Conservation (phyloP, 1,140 invertebrate species). For the Pectinophora gossypiella region DNA sequence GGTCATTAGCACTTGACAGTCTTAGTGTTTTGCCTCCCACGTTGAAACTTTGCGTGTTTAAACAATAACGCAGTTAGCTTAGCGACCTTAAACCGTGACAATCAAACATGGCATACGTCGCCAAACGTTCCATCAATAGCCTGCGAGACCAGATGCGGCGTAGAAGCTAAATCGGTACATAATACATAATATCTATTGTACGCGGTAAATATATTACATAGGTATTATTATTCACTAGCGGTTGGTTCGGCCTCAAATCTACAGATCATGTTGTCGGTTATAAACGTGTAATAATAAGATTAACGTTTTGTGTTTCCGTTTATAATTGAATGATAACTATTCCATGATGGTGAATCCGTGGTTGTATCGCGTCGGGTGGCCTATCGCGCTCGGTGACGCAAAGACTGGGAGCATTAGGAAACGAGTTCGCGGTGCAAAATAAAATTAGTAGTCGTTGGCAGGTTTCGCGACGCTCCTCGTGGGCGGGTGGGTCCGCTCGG, state of each 20-base stretch:
- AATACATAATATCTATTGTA: not conserved
- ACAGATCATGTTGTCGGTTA: not conserved
- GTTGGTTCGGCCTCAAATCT: not conserved
- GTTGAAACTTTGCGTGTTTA: slow-evolving; percentile 17
- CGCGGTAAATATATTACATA: not conserved
- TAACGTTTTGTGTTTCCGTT: too few species aligned
- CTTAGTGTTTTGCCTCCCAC: slow-evolving; percentile 20
- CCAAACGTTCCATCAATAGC: not conserved
- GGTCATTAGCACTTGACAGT: slow-evolving; percentile 23
- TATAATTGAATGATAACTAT: too few species aligned
- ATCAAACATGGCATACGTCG: not conserved
- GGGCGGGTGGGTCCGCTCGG: slow-evolving; percentile 29
- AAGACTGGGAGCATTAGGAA: slow-evolving; percentile 28
- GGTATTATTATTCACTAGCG: not conserved
- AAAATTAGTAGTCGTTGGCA: slow-evolving; percentile 52
- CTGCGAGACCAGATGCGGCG: not conserved
- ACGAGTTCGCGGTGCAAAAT: slow-evolving; percentile 56
- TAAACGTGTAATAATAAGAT: too few species aligned
- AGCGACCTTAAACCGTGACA: not conserved
- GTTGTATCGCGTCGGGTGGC: too few species aligned
- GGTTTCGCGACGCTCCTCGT: slow-evolving; percentile 52
- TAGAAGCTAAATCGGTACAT: not conserved
- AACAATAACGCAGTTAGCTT: slow-evolving; percentile 1
- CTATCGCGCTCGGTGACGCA: slow-evolving; percentile 1
- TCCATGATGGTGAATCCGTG: too few species aligned